These are phyloP conservation scores for Bemisia tabaci DNA, from an alignment of 1,140 invertebrate species.

Conservation along the genomic window DNA sequence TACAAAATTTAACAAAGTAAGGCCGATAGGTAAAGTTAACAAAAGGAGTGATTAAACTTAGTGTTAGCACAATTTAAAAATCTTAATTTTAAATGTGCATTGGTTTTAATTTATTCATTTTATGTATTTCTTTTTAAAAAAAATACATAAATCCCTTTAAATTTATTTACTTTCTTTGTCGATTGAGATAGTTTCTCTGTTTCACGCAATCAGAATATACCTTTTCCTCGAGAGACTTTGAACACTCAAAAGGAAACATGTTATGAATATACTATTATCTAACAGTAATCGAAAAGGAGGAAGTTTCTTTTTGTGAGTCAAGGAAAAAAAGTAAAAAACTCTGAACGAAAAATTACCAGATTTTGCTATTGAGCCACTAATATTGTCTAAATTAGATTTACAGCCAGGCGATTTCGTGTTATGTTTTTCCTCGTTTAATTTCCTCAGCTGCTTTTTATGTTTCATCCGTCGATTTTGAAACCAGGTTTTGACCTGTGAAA, in stretches of 20 bases:
- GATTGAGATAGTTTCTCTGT: background rate
- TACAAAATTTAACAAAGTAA: too few species aligned
- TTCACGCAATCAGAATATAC: background rate
- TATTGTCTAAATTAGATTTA: background rate
- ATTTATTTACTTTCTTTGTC: background rate
- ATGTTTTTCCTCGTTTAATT: conserved; percentile 40
- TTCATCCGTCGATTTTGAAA: conserved; percentile 97
- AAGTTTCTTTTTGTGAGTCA: too few species aligned
- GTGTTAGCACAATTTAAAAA: too few species aligned
- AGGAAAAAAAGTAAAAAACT: too few species aligned
- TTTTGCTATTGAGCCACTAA: background rate
- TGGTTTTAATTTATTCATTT: too few species aligned
- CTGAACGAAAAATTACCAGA: background rate
- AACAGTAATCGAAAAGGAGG: background rate
- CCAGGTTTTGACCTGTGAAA: conserved; percentile 79
- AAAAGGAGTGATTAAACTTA: too few species aligned
- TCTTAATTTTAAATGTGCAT: too few species aligned
- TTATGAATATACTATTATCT: background rate
- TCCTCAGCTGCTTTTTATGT: conserved; percentile 86
- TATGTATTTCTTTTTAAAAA: too few species aligned
- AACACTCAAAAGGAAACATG: too few species aligned
- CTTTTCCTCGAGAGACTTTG: background rate
- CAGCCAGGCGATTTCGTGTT: background rate
- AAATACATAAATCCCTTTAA: too few species aligned
- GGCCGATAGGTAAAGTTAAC: too few species aligned